A percentile compares a stretch with the other conserved stretches of the same genome.
phyloP scores from a whole-genome alignment of 2,888 invertebrate genomes.

The Lissocephala sabroskyi region DNA sequence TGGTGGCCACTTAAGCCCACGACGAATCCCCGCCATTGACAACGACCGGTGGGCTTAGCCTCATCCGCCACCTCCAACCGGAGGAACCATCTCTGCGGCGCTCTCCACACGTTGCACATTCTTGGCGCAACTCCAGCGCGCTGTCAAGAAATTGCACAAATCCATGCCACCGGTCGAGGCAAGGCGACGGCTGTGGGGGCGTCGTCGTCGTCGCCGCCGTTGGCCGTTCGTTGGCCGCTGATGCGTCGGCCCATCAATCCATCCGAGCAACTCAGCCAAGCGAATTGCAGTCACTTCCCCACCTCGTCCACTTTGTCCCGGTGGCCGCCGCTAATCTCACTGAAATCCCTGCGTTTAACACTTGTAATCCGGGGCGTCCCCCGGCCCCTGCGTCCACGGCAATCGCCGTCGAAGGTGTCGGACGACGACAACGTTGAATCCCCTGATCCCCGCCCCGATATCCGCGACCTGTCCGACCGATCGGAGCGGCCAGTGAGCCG shows the following conservation, averaged over 20 bases:
- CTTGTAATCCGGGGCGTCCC: constrained; percentile 33
- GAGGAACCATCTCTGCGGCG: too few relatives aligned
- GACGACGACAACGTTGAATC: neutral
- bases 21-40: too few relatives aligned
- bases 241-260: neutral
- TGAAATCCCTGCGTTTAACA: constrained; percentile 35
- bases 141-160: constrained; percentile 52
- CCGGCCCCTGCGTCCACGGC: constrained; percentile 3
- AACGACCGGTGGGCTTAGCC: too few relatives aligned
- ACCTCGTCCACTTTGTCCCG: constrained; percentile 8
- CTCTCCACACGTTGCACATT: constrained; percentile 28
- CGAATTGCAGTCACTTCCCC: constrained; percentile 13
- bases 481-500: neutral
- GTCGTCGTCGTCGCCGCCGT: neutral
- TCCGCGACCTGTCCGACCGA: neutral
- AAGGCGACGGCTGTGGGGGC: neutral
- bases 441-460: neutral
- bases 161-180: constrained; percentile 18
- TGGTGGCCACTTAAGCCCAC: too few relatives aligned
- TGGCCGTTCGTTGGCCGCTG: constrained; percentile 10
- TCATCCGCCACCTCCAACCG: too few relatives aligned
- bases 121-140: constrained; percentile 52
- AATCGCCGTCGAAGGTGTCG: neutral
- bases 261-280: constrained; percentile 20
- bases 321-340: neutral